Base-by-base conservation (phyloP, 2,113 vertebrate genomes). In the Rana temporaria region DNA sequence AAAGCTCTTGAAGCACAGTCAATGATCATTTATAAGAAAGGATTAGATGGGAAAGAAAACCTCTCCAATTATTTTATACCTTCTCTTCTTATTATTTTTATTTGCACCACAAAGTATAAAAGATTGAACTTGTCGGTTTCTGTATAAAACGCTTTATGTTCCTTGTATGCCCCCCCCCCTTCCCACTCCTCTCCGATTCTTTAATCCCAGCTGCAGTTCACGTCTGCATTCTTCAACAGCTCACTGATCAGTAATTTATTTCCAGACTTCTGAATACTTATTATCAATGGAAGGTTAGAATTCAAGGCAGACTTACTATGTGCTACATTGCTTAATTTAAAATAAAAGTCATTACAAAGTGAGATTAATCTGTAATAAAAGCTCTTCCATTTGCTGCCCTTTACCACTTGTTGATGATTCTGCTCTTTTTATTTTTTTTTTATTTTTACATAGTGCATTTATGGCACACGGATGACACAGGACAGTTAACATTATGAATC, bases 211-310 rank as follows among this genome's bases (percentile, higher is more conserved):
- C 85, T 92, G 88, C 90, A 75, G 84, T 88, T 93, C 93, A 93
- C 83, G 66, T 93, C 92, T 92, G 86, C 82, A 30, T 90, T 87
- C 88, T 85, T 95, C 90, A 94, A 89, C 93, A 94, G 89, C 91
- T 94, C 92, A 89, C 89, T 94, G 91, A 95, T 93, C 92, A 93
- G 91, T 93, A 93, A 94, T 95, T 95, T 93, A 90, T 91, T 94
- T 96, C 91, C 86, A 92, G 90, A 89, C 88, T 91, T 91, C 86
- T 91, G 88, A 88, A 91, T 93, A 91, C 87, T 90, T 95, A 93
- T 96, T 94, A 95, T 92, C 92, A 93, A 86, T 92, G 91, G 88
- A 90, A 92, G 91, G 85, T 92, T 95, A 92, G 91, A 92, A 94
- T 93, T 19, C 1, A 90, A 92, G 87, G 86, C 85, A 88, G 88